Evolutionary conservation across 2,113 vertebrate species (phyloP).

Genomic region (Leptodactylus fuscus): DNA sequence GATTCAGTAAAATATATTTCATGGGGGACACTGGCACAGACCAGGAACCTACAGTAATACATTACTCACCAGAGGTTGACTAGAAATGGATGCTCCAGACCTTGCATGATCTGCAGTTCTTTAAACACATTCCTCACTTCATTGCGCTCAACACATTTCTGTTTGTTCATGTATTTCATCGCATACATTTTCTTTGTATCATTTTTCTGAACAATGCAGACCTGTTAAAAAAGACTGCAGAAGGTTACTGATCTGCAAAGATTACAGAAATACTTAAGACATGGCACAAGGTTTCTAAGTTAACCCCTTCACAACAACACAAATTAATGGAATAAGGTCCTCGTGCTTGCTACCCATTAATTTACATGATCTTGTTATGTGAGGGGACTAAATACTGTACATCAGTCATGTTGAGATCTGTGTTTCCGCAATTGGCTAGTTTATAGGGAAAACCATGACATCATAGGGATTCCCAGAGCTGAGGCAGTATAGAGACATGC

Average conservation of each 20-base stretch:
- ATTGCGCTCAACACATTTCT: slow-evolving; percentile 93
- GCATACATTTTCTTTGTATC: slow-evolving; percentile 99
- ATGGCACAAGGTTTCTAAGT: too few relatives aligned
- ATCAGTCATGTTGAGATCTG: too few relatives aligned
- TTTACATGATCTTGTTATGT: too few relatives aligned
- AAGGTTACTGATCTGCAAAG: slow-evolving; percentile 7
- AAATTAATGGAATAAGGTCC: too few relatives aligned
- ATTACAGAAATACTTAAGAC: neutral
- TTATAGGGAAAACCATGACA: too few relatives aligned
- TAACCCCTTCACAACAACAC: too few relatives aligned
- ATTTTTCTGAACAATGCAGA: slow-evolving; percentile 97
- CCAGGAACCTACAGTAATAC: neutral
- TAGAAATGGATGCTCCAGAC: slow-evolving; percentile 93
- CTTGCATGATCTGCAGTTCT: slow-evolving; percentile 98
- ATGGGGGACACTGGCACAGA: neutral
- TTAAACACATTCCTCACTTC: slow-evolving; percentile 97
- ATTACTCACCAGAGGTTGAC: slow-evolving; percentile 93
- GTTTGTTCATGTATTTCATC: slow-evolving; percentile 99
- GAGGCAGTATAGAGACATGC: too few relatives aligned
- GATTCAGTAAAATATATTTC: neutral
- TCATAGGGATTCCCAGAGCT: too few relatives aligned
- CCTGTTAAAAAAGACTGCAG: slow-evolving; percentile 75
- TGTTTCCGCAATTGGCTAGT: too few relatives aligned
- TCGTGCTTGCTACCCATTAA: too few relatives aligned
- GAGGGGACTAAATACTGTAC: too few relatives aligned